Conservation (phyloP, 2,113 vertebrate species). For the Sinosuthora webbiana region DNA sequence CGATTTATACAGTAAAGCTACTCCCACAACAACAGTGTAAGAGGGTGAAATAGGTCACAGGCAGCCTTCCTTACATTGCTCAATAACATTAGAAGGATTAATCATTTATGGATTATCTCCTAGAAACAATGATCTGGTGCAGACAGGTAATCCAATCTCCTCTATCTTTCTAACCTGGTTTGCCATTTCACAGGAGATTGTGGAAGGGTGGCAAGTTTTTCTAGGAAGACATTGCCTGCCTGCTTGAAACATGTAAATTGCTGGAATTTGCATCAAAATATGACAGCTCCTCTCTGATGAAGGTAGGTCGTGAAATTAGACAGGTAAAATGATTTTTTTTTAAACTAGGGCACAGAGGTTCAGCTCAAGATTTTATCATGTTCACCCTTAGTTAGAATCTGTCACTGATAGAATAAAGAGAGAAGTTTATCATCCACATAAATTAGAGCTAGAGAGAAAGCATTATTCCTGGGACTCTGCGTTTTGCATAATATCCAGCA, state of each 20-base stretch:
- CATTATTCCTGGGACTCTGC: not conserved
- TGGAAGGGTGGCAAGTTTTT: conserved; percentile 64
- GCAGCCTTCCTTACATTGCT: conserved; percentile 66
- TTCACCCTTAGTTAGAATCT: not conserved
- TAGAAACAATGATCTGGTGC: conserved; percentile 85
- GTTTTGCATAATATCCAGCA: not conserved
- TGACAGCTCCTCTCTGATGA: conserved; percentile 40
- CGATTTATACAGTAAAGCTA: conserved; percentile 12
- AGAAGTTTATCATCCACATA: not conserved
- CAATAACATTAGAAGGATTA: conserved; percentile 83
- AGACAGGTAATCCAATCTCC: conserved; percentile 87
- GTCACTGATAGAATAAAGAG: not conserved
- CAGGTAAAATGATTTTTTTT: conserved; percentile 13
- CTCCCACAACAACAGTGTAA: conserved; percentile 11
- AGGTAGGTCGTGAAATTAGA: conserved; percentile 60
- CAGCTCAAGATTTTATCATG: not conserved
- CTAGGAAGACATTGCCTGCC: conserved; percentile 46
- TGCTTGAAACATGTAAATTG: conserved; percentile 44
- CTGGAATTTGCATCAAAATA: conserved; percentile 59
- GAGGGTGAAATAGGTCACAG: conserved; percentile 74
- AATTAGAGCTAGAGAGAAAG: not conserved
- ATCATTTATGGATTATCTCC: conserved; percentile 89
- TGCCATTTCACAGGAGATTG: conserved; percentile 64
- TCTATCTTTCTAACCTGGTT: conserved; percentile 60
- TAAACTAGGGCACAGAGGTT: not conserved